Percentiles rank a stretch among this genome's conserved stretches.
Evolutionary conservation across 2,888 invertebrate genomes (phyloP).

Genomic region (Ceraclea dissimilis): DNA sequence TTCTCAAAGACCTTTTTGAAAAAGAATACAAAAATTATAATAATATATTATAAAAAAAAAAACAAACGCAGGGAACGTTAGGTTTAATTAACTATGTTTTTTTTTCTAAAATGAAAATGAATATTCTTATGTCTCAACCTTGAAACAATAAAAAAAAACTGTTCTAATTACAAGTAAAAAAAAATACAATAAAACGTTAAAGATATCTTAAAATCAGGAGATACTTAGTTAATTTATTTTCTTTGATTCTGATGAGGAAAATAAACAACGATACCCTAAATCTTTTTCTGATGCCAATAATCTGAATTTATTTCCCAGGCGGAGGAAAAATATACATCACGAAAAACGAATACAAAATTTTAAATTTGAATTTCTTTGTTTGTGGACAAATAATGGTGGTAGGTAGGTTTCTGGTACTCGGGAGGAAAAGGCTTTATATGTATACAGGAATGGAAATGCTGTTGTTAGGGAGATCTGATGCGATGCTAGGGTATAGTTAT

Average conservation of each 20-base stretch:
- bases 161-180: neutral
- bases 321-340: neutral
- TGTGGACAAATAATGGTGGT: constrained; percentile 13
- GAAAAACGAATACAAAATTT: constrained; percentile 10
- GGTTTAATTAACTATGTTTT: too few species aligned
- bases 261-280: constrained; percentile 4
- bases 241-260: neutral
- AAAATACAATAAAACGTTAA: too few species aligned
- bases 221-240: neutral
- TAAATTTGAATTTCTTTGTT: constrained; percentile 13
- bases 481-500: too few species aligned
- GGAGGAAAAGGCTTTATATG: constrained; percentile 2
- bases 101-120: too few species aligned
- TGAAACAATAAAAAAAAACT: too few species aligned
- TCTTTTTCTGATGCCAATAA: constrained; percentile 7
- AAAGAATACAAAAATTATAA: too few species aligned
- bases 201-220: neutral
- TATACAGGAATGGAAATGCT: neutral
- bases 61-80: too few species aligned
- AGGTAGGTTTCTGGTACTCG: constrained; percentile 1
- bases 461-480: neutral
- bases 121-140: too few species aligned
- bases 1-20: too few species aligned
- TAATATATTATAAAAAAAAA: too few species aligned
- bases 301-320: constrained; percentile 3